Conservation (phyloP, 2,888 invertebrate genomes). For the Polydrusus cervinus region DNA sequence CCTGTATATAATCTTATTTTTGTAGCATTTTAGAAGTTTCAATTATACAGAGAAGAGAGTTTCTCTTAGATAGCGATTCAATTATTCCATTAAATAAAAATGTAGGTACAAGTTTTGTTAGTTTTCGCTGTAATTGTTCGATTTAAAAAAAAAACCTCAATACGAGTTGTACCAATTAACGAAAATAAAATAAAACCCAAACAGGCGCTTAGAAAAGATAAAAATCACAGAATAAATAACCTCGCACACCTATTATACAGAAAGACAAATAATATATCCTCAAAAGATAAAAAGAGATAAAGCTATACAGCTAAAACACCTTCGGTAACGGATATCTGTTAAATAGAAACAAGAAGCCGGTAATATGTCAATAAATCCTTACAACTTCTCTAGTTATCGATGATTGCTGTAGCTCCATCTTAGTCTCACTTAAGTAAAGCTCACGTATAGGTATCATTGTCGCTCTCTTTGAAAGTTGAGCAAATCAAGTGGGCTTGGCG, state of each 20-base stretch:
- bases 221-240: conserved; percentile 43
- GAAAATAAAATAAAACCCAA: conserved; percentile 22
- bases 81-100: no score
- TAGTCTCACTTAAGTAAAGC: conserved; percentile 50
- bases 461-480: conserved; percentile 57
- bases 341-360: conserved; percentile 61
- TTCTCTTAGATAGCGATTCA: no score
- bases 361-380: conserved; percentile 65
- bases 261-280: conserved; percentile 44
- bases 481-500: conserved; percentile 57
- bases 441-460: conserved; percentile 35
- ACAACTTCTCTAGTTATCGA: conserved; percentile 62
- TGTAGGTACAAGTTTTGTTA: no score
- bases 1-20: no score
- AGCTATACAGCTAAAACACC: conserved; percentile 59
- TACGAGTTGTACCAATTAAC: conserved; percentile 17
- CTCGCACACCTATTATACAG: conserved; percentile 43
- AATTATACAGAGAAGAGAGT: no score
- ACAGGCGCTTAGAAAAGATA: conserved; percentile 38
- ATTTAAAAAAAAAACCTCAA: not conserved
- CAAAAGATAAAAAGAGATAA: conserved; percentile 50
- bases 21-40: no score
- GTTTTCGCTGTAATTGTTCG: not conserved
- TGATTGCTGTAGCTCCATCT: conserved; percentile 59
- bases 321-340: conserved; percentile 60